Evolutionary conservation across 2,797 vertebrate species (phyloP).

Genomic region (Crypturellus tataupa): DNA sequence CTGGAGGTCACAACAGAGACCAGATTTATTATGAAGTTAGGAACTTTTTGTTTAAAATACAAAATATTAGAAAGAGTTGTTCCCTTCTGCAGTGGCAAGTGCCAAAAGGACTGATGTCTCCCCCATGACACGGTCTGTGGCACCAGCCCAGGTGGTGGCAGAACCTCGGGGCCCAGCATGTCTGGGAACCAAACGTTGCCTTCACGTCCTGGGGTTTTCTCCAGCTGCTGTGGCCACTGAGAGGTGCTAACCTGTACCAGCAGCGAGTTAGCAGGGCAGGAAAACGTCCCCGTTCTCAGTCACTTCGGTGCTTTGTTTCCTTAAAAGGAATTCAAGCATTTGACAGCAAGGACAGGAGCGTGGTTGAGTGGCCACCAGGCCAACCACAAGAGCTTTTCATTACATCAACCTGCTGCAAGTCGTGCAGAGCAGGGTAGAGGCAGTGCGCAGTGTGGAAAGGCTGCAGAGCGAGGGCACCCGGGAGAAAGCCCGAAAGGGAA

Average conservation of each 20-base stretch:
- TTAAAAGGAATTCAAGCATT: constrained; percentile 42
- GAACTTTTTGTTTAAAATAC: background rate
- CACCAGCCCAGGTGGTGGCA: background rate
- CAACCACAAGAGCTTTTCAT: constrained; percentile 46
- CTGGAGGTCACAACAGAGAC: background rate
- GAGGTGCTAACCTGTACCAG: background rate
- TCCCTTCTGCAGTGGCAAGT: background rate
- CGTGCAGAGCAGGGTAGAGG: constrained; percentile 31
- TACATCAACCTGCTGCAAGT: constrained; percentile 55
- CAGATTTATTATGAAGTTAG: background rate
- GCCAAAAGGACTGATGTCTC: background rate
- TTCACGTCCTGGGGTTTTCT: background rate
- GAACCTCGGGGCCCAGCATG: fast-evolving
- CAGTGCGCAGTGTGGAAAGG: constrained; percentile 38
- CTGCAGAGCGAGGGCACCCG: background rate
- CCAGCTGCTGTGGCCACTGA: background rate
- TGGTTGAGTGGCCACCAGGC: background rate
- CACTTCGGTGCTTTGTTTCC: background rate
- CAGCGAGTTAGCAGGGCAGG: background rate
- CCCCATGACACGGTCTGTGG: background rate
- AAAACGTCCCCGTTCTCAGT: background rate
- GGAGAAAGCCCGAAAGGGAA: constrained; percentile 59
- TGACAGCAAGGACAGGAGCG: background rate
- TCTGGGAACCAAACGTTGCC: background rate
- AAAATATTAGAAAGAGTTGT: background rate